Conservation (phyloP, 2,113 vertebrate species). For the Dipodomys stephensi region DNA sequence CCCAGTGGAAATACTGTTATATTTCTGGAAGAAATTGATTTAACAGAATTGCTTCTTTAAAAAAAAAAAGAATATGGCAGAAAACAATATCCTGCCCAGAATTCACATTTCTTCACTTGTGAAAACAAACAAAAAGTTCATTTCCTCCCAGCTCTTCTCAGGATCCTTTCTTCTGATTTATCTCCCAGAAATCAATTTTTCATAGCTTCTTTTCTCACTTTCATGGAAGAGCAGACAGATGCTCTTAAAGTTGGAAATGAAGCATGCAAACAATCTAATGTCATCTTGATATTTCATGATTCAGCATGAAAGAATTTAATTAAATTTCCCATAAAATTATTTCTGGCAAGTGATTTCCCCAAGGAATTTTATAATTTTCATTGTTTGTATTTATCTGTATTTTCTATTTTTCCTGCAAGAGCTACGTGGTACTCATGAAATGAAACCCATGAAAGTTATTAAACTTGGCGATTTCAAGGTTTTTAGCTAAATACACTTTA, state of each 20-base stretch:
- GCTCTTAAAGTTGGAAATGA: neutral
- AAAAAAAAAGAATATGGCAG: conserved; percentile 66
- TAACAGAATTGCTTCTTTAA: conserved; percentile 36
- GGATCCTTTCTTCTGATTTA: conserved; percentile 40
- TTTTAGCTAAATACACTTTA: neutral
- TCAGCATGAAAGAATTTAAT: neutral
- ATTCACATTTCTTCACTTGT: conserved; percentile 58
- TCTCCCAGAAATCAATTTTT: conserved; percentile 63
- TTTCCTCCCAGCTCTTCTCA: conserved; percentile 59
- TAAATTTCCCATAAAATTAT: neutral
- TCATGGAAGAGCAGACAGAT: neutral
- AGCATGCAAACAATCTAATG: neutral
- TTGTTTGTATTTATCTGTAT: neutral
- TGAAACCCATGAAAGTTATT: neutral
- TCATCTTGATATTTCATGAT: neutral
- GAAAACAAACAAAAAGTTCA: conserved; percentile 72
- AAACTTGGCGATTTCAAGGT: neutral
- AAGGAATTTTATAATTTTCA: neutral
- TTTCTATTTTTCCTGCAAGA: conserved; percentile 1
- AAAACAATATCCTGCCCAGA: conserved; percentile 63
- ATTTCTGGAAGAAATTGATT: conserved; percentile 29
- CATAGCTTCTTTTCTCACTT: neutral
- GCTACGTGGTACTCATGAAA: neutral
- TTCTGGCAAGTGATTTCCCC: neutral
- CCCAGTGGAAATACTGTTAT: neutral